Conservation (phyloP, 2,888 invertebrate species). For the Pseudococcus longispinus region DNA sequence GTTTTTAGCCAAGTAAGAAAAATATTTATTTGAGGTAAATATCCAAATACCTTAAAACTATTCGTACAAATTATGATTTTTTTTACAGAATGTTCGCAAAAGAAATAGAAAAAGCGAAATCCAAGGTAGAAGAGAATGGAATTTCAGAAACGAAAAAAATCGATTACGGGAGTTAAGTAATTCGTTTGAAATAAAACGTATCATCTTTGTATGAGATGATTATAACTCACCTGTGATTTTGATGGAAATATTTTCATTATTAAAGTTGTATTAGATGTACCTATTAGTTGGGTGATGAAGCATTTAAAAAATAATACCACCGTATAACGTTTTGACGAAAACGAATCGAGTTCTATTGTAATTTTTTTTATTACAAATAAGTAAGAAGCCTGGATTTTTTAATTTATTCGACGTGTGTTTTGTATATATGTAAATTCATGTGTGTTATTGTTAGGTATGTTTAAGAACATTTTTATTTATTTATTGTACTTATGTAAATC, state of each 20-base stretch:
- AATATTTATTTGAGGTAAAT: not conserved
- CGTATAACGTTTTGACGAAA: no score
- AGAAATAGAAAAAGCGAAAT: slow-evolving; percentile 53
- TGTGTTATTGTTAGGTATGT: not conserved
- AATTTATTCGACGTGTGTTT: not conserved
- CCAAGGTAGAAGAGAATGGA: slow-evolving; percentile 26
- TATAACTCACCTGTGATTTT: not conserved
- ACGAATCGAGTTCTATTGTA: not conserved
- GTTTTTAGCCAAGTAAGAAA: slow-evolving; percentile 41
- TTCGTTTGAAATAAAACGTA: not conserved
- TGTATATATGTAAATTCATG: not conserved
- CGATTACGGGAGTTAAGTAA: not conserved
- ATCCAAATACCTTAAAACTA: not conserved
- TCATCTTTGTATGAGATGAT: not conserved
- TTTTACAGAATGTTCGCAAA: slow-evolving; percentile 47
- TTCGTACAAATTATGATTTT: not conserved
- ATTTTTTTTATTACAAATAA: no score
- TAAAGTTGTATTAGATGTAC: not conserved
- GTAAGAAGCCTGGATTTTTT: not conserved
- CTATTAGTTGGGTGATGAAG: not conserved
- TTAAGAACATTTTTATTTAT: not conserved
- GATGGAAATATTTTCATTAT: not conserved
- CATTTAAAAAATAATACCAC: not conserved
- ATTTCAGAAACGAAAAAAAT: slow-evolving; percentile 25
- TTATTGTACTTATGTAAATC: not conserved